A percentile compares a stretch with the other conserved stretches of the same genome.
Conservation (phyloP, 2,113 vertebrate species). For the western clawed frog (Xenopus tropicalis) region UCB_Xtro_10.0 CM004444.2:38386501-38387000, state of each 20-base stretch:
- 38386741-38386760: slow-evolving; percentile 58
- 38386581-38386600: background rate
- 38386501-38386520: no score
- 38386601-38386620: slow-evolving; percentile 50
- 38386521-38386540: no score
- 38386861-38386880: background rate
- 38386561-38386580: slow-evolving; percentile 41
- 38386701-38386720: slow-evolving; percentile 91
- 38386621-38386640: slow-evolving; percentile 55
- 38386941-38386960: slow-evolving; percentile 7
- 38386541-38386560: background rate
- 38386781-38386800: slow-evolving; percentile 53
- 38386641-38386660: slow-evolving; percentile 39
- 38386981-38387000: background rate
- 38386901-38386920: slow-evolving; percentile 1
- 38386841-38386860: slow-evolving; percentile 12
- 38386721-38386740: slow-evolving; percentile 78
- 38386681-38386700: slow-evolving; percentile 82
- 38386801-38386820: background rate
- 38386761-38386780: slow-evolving; percentile 91
- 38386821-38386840: background rate
- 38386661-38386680: slow-evolving; percentile 69
- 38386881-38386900: background rate
- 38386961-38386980: background rate
- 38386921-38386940: background rate